Evolutionary conservation across 2,797 vertebrate genomes (phyloP).

Genomic region (Masticophis lateralis): DNA sequence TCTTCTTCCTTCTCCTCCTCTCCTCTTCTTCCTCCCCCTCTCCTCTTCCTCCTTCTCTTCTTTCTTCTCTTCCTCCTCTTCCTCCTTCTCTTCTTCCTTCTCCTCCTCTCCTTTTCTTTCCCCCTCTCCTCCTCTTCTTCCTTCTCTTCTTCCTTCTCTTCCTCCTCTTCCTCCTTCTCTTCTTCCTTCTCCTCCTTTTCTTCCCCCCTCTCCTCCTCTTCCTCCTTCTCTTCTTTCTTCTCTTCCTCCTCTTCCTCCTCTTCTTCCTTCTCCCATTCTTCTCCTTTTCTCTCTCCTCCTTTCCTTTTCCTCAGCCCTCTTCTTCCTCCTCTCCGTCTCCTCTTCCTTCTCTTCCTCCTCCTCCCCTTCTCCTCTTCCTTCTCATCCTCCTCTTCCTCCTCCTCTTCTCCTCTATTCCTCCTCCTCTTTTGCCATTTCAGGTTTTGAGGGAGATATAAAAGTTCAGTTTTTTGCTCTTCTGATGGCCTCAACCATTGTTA

Average conservation of each 20-base stretch:
- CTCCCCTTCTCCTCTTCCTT: too few species aligned
- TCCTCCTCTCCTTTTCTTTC: rapidly evolving
- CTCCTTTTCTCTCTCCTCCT: too few species aligned
- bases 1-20: rapidly evolving
- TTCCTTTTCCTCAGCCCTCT: neutral
- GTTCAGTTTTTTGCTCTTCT: neutral
- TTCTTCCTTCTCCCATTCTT: too few species aligned
- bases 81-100: too few species aligned
- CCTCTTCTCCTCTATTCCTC: neutral
- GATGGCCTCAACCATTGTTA: neutral
- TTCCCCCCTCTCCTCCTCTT: rapidly evolving
- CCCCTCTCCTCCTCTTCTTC: too few species aligned
- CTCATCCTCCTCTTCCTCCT: neutral
- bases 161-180: neutral
- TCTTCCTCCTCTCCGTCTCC: too few species aligned
- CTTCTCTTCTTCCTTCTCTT: rapidly evolving
- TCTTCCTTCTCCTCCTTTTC: too few species aligned
- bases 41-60: too few species aligned
- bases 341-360: too few species aligned
- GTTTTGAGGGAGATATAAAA: neutral
- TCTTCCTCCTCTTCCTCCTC: too few species aligned
- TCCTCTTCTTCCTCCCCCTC: rapidly evolving
- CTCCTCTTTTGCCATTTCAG: neutral
- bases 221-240: neutral
- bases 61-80: neutral